Conservation (phyloP, 2,113 vertebrate species). For the Regulus satrapa region DNA sequence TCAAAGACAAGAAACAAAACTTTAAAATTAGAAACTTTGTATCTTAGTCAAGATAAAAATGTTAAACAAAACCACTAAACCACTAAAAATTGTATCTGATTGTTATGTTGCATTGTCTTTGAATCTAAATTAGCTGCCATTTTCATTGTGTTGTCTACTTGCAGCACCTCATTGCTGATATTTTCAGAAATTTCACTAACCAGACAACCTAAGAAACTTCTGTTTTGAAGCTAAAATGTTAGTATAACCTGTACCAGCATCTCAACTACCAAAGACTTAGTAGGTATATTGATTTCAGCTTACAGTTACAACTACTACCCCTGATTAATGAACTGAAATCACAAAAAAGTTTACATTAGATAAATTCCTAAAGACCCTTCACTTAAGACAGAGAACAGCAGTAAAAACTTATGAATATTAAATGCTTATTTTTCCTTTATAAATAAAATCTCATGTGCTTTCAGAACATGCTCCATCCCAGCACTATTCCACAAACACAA, state of each 20-base stretch:
- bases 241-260: not conserved
- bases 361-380: not conserved
- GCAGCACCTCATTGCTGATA: not conserved
- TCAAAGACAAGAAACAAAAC: not conserved
- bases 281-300: not conserved
- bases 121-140: not conserved
- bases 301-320: not conserved
- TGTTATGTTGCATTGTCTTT: not conserved
- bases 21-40: not conserved
- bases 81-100: not conserved
- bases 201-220: not conserved
- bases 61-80: not conserved
- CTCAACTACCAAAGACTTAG: not conserved
- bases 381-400: not conserved
- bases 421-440: not conserved
- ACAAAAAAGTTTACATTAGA: not conserved
- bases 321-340: not conserved
- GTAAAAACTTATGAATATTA: not conserved
- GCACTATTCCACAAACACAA: not conserved
- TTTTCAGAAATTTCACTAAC: not conserved
- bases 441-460: not conserved
- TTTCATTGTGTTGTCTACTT: not conserved
- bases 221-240: not conserved
- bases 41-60: not conserved
- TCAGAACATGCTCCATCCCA: accelerated